Evolutionary conservation across 1,140 invertebrate genomes (phyloP), one percentile per base, ranked within the genome.

Genomic region (Rhopalosiphum maidis): DNA sequence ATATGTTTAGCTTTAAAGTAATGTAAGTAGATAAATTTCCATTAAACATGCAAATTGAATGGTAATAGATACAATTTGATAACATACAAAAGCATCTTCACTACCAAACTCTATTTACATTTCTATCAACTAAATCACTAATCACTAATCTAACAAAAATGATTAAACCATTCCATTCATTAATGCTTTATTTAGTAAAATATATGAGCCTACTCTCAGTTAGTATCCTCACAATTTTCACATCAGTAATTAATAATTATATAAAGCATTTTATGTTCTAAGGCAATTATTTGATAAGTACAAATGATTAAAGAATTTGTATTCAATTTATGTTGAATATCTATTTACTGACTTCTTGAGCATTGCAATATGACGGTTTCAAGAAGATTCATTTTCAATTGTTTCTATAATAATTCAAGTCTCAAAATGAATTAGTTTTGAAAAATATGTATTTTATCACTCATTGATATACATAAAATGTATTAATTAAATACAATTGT

Each of bases 331-430:
- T 37, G 37, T 37, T 37, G 96, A 30, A 98, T 95, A 25, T 97
- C 97, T 51, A 95, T 95, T 37, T 96, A 95, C 92, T 97, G 96
- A 87, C 96, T 95, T 48, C 96, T 95, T 83, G 95, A 95, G 35
- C 96, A 95, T 23, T 95, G 95, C 15, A 96, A 95, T 30, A 97
- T 94, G 7, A 96, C 94, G 21, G 96, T 96, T 94, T 97, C 43
- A 46, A 46, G 96, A 94, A 98, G 96, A 94, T 97, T 97, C 94
- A 98, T 96, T 94, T 96, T 96, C 94, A 97, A 97, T 95, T 98
- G 97, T 94, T 97, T 97, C 0, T 98, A 98, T 6, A 99, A 95
- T 96, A 99, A 98, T 95, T 98, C 98, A 37, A 99, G 95, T 98
- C 96, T 99, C 98, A 85, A 98, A 95, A 95, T 98, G 98, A 11